These are phyloP conservation scores for Argyra leucocephala DNA, from an alignment of 2,888 invertebrate species.

Conservation along the genomic window DNA sequence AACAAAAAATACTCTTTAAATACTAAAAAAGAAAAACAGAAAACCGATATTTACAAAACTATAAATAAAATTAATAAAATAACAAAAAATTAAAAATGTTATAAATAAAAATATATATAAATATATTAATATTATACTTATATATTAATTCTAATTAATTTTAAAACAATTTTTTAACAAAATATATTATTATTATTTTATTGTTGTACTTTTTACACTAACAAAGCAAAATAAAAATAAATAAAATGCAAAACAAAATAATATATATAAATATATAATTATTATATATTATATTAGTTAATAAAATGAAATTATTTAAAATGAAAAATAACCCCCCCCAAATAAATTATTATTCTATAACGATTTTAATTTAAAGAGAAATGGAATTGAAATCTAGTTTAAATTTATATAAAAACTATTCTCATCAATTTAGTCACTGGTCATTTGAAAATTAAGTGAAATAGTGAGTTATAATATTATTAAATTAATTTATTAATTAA, in stretches of 20 bases:
- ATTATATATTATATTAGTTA: no score
- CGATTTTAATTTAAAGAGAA: no score
- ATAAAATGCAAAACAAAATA: background rate
- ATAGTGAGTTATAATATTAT: no score
- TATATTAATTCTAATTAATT: background rate
- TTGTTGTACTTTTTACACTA: conserved; percentile 1
- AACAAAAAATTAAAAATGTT: background rate
- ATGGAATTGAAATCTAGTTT: no score
- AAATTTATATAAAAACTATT: no score
- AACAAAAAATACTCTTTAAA: background rate
- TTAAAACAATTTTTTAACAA: background rate
- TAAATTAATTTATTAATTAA: no score
- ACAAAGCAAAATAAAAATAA: background rate
- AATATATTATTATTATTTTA: background rate
- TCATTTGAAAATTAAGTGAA: no score
- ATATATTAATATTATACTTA: background rate
- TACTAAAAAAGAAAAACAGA: background rate
- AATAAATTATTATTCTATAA: no score
- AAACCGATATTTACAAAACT: conserved; percentile 2
- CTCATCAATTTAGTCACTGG: no score
- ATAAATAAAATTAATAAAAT: background rate
- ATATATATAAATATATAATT: no score
- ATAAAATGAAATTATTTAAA: no score
- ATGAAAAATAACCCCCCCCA: no score
- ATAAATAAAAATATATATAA: background rate